phyloP scores from a whole-genome alignment of 2,797 vertebrate species.

The Oreochromis mossambicus region DNA sequence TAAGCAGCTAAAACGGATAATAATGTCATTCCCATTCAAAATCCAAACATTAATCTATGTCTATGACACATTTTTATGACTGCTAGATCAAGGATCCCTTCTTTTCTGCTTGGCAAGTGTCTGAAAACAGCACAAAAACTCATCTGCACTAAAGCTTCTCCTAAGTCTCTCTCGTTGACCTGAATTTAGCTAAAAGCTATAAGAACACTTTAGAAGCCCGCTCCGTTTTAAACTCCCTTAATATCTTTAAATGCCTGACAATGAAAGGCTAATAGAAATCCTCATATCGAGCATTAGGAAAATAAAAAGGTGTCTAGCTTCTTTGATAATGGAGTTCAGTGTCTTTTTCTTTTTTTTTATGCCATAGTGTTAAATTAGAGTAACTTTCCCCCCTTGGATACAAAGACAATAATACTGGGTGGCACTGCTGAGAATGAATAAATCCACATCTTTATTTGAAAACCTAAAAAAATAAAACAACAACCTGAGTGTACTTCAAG shows the following conservation, averaged over 20 bases:
- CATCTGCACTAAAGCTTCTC: conserved; percentile 38
- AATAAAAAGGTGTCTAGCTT: conserved; percentile 10
- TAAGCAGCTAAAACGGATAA: not conserved
- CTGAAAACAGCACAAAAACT: conserved; percentile 37
- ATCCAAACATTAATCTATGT: conserved; percentile 5
- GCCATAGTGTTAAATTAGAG: conserved; percentile 28
- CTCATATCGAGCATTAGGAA: not conserved
- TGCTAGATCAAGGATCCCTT: conserved; percentile 12
- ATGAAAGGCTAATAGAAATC: conserved; percentile 43
- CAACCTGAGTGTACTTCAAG: conserved; percentile 2
- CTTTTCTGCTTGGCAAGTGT: conserved; percentile 12
- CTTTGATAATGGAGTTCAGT: not conserved
- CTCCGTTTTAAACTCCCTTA: not conserved
- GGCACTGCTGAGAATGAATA: not conserved
- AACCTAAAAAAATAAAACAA: not conserved
- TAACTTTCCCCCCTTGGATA: not conserved
- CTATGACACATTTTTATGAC: conserved; percentile 16
- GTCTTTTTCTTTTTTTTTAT: not conserved
- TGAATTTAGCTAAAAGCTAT: conserved; percentile 33
- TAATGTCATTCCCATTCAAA: not conserved
- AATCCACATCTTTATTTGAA: conserved; percentile 7
- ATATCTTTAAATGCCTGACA: conserved; percentile 40
- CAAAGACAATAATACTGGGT: not conserved
- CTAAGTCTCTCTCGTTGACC: conserved; percentile 38
- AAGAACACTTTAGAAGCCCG: conserved; percentile 17